phyloP scores from a whole-genome alignment of 2,797 vertebrate genomes.

The Hemibagrus guttatus region DNA sequence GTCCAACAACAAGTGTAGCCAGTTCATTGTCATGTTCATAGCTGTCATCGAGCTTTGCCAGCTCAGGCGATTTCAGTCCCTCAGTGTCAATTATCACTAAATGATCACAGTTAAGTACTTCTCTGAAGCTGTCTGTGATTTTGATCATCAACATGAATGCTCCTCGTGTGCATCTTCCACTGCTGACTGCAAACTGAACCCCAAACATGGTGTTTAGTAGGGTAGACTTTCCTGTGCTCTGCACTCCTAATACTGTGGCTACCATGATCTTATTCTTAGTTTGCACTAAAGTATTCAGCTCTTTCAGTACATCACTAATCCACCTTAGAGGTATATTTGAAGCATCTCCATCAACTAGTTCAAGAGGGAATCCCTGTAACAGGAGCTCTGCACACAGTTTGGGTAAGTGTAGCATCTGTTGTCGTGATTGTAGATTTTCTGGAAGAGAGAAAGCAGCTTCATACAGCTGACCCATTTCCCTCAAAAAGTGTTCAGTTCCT shows the following conservation, averaged over 20 bases:
- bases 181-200: conserved; percentile 81
- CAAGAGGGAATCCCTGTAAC: conserved; percentile 77
- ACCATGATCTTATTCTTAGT: conserved; percentile 64
- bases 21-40: conserved; percentile 72
- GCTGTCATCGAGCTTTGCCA: conserved; percentile 69
- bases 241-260: conserved; percentile 74
- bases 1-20: too few species aligned
- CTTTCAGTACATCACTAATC: conserved; percentile 66
- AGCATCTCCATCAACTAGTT: conserved; percentile 80
- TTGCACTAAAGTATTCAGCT: conserved; percentile 59
- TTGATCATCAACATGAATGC: conserved; percentile 73
- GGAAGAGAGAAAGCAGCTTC: conserved; percentile 73
- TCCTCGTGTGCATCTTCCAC: conserved; percentile 73
- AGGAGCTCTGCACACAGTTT: conserved; percentile 72
- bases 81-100: conserved; percentile 74
- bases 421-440: conserved; percentile 33
- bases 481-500: conserved; percentile 78
- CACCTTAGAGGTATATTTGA: conserved; percentile 75
- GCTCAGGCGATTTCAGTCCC: conserved; percentile 70
- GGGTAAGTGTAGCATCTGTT: conserved; percentile 71
- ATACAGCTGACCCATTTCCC: conserved; percentile 82
- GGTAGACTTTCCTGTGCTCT: conserved; percentile 75
- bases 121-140: conserved; percentile 66
- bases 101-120: conserved; percentile 70
- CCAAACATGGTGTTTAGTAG: conserved; percentile 78